Conservation (phyloP, 2,888 invertebrate genomes). For the Drosophila silvestris region DNA sequence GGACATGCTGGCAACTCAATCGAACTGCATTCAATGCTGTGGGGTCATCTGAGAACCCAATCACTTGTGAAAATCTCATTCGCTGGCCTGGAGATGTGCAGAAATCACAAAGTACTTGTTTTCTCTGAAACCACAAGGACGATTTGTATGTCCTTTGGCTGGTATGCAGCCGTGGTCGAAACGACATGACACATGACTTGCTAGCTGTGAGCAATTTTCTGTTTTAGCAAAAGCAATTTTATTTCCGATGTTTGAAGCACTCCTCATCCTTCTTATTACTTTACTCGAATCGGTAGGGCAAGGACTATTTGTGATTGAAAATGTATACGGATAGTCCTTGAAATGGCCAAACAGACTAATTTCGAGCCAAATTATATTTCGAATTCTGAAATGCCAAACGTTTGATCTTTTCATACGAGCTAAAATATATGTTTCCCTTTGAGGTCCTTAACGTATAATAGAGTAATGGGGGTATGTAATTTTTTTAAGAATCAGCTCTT, state of each 20-base stretch:
- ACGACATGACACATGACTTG: neutral
- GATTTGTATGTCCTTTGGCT: neutral
- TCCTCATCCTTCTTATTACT: neutral
- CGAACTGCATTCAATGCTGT: neutral
- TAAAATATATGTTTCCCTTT: neutral
- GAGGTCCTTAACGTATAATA: neutral
- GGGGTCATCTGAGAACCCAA: neutral
- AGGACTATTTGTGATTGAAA: neutral
- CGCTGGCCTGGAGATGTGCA: neutral
- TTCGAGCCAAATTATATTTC: neutral
- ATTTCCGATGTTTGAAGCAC: neutral
- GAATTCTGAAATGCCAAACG: neutral
- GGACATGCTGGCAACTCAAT: neutral
- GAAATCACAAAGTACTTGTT: neutral
- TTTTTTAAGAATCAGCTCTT: neutral
- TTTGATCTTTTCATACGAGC: too few species aligned
- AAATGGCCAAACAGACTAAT: neutral
- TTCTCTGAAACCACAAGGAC: neutral
- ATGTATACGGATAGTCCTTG: neutral
- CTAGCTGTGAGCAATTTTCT: neutral
- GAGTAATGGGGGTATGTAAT: neutral
- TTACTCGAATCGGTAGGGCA: neutral
- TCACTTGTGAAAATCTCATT: neutral
- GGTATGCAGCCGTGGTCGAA: neutral
- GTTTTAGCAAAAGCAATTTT: neutral